Evolutionary conservation across 2,797 vertebrate genomes (phyloP).

Genomic region (Paramormyrops hopkinsi): DNA sequence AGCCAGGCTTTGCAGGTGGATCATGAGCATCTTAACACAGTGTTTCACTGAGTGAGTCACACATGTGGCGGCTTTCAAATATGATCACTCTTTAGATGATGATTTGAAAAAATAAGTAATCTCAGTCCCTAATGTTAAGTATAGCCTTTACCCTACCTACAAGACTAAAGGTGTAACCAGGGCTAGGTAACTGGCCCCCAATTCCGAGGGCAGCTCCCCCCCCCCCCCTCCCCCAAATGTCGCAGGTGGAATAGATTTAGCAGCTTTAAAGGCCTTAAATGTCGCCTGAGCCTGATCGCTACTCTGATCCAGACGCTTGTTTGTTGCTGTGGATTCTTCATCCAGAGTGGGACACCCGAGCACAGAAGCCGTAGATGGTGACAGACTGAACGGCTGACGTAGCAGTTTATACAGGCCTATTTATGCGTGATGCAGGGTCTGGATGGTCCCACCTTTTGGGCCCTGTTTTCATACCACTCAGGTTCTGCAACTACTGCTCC

Average conservation of each 20-base stretch:
- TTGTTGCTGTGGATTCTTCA: neutral
- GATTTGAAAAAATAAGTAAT: neutral
- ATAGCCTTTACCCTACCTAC: too few relatives aligned
- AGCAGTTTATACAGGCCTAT: neutral
- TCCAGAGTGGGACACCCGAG: neutral
- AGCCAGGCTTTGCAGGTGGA: neutral
- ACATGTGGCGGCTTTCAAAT: neutral
- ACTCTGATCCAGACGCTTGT: neutral
- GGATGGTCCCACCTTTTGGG: neutral
- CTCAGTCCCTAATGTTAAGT: too few relatives aligned
- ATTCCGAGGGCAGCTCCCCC: neutral
- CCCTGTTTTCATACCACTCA: neutral
- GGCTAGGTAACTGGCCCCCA: too few relatives aligned
- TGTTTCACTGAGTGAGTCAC: neutral
- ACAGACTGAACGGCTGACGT: neutral
- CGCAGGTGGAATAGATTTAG: neutral
- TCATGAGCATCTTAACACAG: neutral
- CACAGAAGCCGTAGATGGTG: neutral
- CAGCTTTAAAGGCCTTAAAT: neutral
- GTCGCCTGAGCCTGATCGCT: neutral
- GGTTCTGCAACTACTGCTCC: neutral
- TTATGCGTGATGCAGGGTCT: neutral
- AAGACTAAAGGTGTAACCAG: too few relatives aligned
- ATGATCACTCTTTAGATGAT: neutral
- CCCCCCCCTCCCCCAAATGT: neutral